Conservation (phyloP, 2,888 invertebrate genomes). For the Hirtodrosophila confusa region DNA sequence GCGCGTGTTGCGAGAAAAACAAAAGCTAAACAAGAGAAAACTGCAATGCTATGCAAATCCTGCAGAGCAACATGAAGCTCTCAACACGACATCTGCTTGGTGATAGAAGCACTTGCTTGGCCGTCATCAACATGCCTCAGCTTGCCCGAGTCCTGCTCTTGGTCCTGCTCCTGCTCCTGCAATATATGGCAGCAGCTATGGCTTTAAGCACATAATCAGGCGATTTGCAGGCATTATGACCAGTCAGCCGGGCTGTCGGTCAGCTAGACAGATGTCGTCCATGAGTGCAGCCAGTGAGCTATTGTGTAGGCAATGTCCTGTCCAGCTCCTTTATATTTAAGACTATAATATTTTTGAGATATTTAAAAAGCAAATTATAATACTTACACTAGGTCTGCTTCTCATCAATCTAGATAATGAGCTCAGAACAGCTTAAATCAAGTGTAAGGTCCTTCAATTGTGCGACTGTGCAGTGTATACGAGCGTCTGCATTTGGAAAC, state of each 20-base stretch:
- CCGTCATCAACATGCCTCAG: constrained; percentile 49
- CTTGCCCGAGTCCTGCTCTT: constrained; percentile 13
- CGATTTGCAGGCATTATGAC: constrained; percentile 75
- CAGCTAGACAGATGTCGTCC: constrained; percentile 23
- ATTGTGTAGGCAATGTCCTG: constrained; percentile 16
- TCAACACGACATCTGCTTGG: constrained; percentile 56
- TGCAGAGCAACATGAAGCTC: constrained; percentile 56
- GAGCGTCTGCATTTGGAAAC: background rate
- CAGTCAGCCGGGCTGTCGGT: constrained; percentile 19
- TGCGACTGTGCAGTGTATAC: background rate
- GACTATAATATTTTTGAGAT: too few relatives aligned
- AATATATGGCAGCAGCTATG: constrained; percentile 37
- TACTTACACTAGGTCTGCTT: too few relatives aligned
- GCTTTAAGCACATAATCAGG: constrained; percentile 70
- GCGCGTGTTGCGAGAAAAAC: constrained; percentile 24
- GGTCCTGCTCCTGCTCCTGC: constrained; percentile 1
- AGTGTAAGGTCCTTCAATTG: too few relatives aligned
- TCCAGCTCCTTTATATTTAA: background rate
- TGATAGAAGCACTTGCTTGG: constrained; percentile 54
- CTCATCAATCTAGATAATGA: too few relatives aligned
- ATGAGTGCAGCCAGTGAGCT: constrained; percentile 33
- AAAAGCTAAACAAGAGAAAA: constrained; percentile 41
- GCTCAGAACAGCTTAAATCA: too few relatives aligned
- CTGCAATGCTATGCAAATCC: constrained; percentile 73
- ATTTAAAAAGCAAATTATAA: too few relatives aligned